Percentiles rank a stretch among this genome's conserved stretches.
phyloP scores from a whole-genome alignment of 2,797 vertebrate genomes.

The Eulemur rubriventer region DNA sequence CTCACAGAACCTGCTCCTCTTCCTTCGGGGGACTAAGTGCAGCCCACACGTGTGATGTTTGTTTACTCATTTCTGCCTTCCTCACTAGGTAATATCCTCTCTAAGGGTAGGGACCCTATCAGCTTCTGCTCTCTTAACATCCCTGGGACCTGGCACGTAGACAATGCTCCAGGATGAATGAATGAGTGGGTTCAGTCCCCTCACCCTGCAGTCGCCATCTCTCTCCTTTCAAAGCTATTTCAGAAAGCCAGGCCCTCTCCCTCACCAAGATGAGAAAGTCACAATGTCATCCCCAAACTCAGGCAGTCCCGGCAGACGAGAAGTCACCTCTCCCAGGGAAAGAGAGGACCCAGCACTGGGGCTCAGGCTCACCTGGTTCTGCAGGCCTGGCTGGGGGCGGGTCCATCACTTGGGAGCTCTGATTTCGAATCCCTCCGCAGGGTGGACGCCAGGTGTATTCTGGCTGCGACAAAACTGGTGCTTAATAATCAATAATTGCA shows the following conservation, averaged over 20 bases:
- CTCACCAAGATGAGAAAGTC: not conserved
- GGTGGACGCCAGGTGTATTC: conserved; percentile 93
- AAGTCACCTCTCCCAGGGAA: not conserved
- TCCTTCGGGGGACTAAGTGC: not conserved
- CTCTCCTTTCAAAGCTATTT: not conserved
- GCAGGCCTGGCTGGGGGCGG: conserved; percentile 87
- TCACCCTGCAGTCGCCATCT: not conserved
- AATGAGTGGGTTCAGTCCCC: not conserved
- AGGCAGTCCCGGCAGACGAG: no score
- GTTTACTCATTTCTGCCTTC: not conserved
- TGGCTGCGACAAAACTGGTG: conserved; percentile 76
- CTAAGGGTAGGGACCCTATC: accelerated
- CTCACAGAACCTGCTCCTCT: not conserved
- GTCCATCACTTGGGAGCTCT: conserved; percentile 88
- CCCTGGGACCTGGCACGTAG: not conserved
- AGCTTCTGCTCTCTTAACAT: not conserved
- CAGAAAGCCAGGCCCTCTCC: not conserved
- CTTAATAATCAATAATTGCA: not conserved
- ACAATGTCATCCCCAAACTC: not conserved
- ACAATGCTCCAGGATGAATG: not conserved
- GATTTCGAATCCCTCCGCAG: conserved; percentile 89
- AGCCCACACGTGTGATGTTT: not conserved
- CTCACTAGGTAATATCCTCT: not conserved
- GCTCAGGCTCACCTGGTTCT: conserved; percentile 89
- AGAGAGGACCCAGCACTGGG: accelerated